Base-by-base conservation (phyloP, 2,888 invertebrate species). In the Odontocolon sp. region DNA sequence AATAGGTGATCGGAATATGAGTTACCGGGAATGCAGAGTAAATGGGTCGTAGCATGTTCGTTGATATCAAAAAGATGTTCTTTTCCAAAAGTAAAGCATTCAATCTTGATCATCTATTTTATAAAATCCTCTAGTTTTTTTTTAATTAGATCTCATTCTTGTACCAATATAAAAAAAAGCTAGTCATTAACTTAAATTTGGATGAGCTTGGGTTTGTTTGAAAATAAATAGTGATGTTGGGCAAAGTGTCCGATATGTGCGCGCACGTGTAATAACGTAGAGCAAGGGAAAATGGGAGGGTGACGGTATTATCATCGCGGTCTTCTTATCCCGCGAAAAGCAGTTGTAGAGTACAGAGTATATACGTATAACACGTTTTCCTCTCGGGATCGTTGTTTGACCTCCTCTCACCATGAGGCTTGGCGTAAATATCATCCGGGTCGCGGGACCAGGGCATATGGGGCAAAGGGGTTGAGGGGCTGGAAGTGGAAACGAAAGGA, bases 331-430 rank as follows among this genome's bases (percentile, higher is more conserved):
- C 33, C 42, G 33, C 57, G 64, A 74, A 16, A 31, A 14, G n/a
- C n/a, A n/a, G n/a, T n/a, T n/a, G n/a, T n/a, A n/a, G n/a, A n/a
- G n/a, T n/a, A 14, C 5, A 26, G 14, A 50, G 75, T n/a, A 50
- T 52, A 56, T 40, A 72, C 28, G 71, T 74, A 66, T 70, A 66
- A 64, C 42, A 71, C 38, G 47, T 59, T 57, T 77, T 56, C 68
- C 42, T 71, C 57, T 50, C 52, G 72, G 78, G 75, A 79, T 76
- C 77, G 79, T 72, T 83, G 84, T 85, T 85, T 85, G 84, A 86
- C 80, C 81, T 85, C 74, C 86, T 81, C 85, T 85, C 78, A 71
- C 18, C 76, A 33, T 66, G 68, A 80, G 67, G 78, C 50, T 72
- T 68, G 77, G 42, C 79, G 77, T 82, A 85, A 85, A 85, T 85